These are phyloP conservation scores for Venturia canescens DNA, from an alignment of 1,140 invertebrate species.

Conservation along the genomic window DNA sequence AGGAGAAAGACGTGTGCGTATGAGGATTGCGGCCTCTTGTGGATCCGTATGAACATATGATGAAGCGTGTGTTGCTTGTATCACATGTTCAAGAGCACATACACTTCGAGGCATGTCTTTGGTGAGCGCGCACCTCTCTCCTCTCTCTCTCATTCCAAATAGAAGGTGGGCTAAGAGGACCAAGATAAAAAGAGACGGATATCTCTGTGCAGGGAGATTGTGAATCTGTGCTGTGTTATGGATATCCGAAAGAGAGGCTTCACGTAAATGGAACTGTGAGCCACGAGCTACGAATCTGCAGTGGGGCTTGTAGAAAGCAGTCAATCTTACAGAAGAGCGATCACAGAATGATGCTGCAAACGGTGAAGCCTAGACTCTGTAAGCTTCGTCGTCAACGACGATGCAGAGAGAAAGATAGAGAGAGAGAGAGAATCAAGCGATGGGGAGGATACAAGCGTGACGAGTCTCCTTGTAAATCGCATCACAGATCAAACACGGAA, in stretches of 20 bases:
- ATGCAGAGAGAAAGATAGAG: conserved; percentile 7
- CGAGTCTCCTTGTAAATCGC: conserved; percentile 74
- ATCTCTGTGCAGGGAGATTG: conserved; percentile 7
- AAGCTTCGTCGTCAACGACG: conserved; percentile 49
- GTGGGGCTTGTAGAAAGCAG: conserved; percentile 66
- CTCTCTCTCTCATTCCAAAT: background rate
- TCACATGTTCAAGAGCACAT: background rate
- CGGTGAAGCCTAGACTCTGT: conserved; percentile 57
- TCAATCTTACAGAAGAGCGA: conserved; percentile 75
- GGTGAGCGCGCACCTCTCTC: background rate
- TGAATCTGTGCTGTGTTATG: conserved; percentile 61
- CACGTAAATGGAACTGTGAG: conserved; percentile 50
- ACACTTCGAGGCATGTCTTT: background rate
- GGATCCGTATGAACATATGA: background rate
- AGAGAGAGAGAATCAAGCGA: conserved; percentile 38
- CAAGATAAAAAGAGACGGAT: conserved; percentile 23
- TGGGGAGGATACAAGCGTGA: conserved; percentile 39
- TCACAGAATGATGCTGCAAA: conserved; percentile 75
- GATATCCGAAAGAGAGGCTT: conserved; percentile 61
- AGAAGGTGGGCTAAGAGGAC: conserved; percentile 8
- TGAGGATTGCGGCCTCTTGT: conserved; percentile 42
- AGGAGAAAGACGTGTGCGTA: conserved; percentile 68
- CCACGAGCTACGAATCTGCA: conserved; percentile 50
- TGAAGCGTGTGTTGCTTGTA: conserved; percentile 2
- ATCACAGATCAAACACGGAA: conserved; percentile 76